Evolutionary conservation across 23 tunicate genomes (phyloP), one percentile per base, ranked within the genome.

Genomic region (Corella eumyota): DNA sequence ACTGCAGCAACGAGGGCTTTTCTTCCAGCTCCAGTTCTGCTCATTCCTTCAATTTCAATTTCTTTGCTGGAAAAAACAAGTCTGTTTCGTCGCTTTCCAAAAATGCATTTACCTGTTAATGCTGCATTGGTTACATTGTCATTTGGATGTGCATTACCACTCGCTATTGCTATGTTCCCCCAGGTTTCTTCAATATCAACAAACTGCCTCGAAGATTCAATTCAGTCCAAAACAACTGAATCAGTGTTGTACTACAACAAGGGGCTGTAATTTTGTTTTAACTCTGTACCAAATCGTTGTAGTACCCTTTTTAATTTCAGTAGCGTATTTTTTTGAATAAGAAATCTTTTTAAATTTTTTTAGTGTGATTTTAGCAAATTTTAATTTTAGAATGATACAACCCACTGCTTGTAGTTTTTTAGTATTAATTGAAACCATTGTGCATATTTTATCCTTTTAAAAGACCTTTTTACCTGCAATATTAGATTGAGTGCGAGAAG

Each of bases 151-250:
- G 90, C 83, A 36, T 76, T 91, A 25, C 98, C 98, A 11, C 58
- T 75, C 7, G 98, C 98, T 3, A 82, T 91, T 61, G 98, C 98
- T 22, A 30, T 91, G 0, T 91, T 81, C 69, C 98, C 98, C 33
- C 98, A 91, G 50, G 50, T 36, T 23, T 85, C 95, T 36, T 33
- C 45, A 59, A 78, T 85, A 24, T 11, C 36, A 5, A 64, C 50
- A 15, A 34, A 57, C 7, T n/a, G 72, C 21, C 47, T 80, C 21
- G 90, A 80, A 65, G 9, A 60, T 13, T 79, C 72, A 56, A 56
- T 80, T 2, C 73, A 49, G 58, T 62, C 72, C 2, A 64, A 32
- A 23, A 72, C 90, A 28, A 9, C 60, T 2, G 59, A 59, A 23
- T 6, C 23, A 48, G 28, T 45, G 17, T 37, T 72, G 28, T 72